Evolutionary conservation across 1,140 invertebrate genomes (phyloP), one percentile per base, ranked within the genome.

Genomic region (Heliconius nattereri): DNA sequence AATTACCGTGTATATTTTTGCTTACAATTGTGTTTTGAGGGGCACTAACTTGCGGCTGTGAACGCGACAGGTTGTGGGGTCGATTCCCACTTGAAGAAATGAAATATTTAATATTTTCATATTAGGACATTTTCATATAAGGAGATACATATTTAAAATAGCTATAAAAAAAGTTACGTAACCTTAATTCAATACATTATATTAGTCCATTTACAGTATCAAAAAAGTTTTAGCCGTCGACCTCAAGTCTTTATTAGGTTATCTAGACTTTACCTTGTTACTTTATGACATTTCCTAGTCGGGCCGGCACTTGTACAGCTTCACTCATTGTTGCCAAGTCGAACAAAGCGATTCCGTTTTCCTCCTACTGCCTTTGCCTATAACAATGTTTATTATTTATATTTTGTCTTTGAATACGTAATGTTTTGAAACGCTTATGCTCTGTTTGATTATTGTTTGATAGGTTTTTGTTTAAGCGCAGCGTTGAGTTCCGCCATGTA

Each of bases 211-310:
- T 66, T 29, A 66, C 23, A 66, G 26, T 13, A 66, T 66, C 60
- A 16, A 66, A 66, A 66, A 23, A 72, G 16, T 54, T 71, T 76
- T 76, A 70, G 37, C 3, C 8, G 20, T 70, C 35, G 57, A 75
- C 74, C 74, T 76, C 60, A 40, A 76, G 23, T 71, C 66, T 71
- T 49, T 75, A 75, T 75, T 49, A 75, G 32, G 74, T 60, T 66
- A 26, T 76, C 37, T 72, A 37, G 75, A 71, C 26, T 45, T 76
- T 40, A 80, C 74, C 79, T 80, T 80, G 79, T 37, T 71, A 71
- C 49, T 66, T 66, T n/a, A 29, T 29, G 60, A 66, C 60, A 66
- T 76, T 76, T 80, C 79, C 79, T 80, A 26, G 71, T 78, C 26
- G 40, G 29, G 35, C 60, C 52, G 26, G 70, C 60, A 35, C 40